Percentiles rank a stretch among this genome's conserved stretches.
Conservation (phyloP, 2,888 invertebrate species). For the Orthonychiurus folsomi region DNA sequence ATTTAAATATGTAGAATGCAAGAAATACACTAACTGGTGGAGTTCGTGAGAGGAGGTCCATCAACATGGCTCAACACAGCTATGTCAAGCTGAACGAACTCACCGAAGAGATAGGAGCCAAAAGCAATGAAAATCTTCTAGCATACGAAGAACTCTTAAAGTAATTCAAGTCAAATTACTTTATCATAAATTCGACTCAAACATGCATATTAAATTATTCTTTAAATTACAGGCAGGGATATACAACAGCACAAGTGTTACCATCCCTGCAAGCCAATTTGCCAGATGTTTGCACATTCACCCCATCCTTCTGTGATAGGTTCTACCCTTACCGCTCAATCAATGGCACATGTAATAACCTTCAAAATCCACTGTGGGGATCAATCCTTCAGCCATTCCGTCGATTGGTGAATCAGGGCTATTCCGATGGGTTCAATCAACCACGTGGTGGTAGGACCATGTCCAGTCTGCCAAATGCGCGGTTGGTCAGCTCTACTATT, state of each 20-base stretch:
- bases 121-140: conserved; percentile 34
- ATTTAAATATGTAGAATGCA: neutral
- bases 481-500: conserved; percentile 34
- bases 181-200: no score
- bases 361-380: conserved; percentile 33
- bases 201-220: no score
- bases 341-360: conserved; percentile 38
- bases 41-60: no score
- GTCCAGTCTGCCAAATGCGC: conserved; percentile 34
- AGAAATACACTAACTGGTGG: neutral
- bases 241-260: conserved; percentile 15
- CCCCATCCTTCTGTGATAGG: conserved; percentile 18
- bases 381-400: conserved; percentile 34
- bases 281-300: neutral
- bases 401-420: conserved; percentile 34
- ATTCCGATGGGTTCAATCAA: conserved; percentile 39
- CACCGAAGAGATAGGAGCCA: conserved; percentile 35
- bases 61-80: neutral
- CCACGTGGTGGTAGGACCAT: conserved; percentile 36
- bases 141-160: conserved; percentile 35
- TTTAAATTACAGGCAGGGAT: conserved; percentile 19
- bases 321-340: conserved; percentile 31
- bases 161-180: no score
- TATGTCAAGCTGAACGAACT: conserved; percentile 37
- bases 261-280: neutral